A percentile compares a stretch with the other conserved stretches of the same genome.
phyloP scores from a whole-genome alignment of 2,888 invertebrate species.

The Netelia inedita region DNA sequence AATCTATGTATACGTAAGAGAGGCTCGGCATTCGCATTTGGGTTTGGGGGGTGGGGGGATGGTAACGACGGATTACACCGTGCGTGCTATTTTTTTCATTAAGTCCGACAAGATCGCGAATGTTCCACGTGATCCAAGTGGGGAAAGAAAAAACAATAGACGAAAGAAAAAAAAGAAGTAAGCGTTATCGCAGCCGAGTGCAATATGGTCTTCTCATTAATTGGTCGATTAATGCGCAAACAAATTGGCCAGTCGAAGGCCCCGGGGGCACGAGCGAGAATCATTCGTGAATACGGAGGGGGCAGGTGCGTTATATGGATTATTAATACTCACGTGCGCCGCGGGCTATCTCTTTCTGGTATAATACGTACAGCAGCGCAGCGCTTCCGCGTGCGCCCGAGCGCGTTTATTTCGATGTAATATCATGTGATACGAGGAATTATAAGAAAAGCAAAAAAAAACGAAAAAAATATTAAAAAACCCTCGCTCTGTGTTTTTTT shows the following conservation, averaged over 20 bases:
- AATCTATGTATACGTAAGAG: background rate
- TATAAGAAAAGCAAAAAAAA: slow-evolving; percentile 48
- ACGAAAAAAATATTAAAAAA: slow-evolving; percentile 45
- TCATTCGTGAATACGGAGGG: slow-evolving; percentile 25
- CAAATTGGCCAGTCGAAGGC: slow-evolving; percentile 64
- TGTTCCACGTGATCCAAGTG: background rate
- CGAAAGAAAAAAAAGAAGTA: background rate
- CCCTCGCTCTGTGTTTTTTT: slow-evolving; percentile 76
- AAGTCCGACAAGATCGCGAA: background rate
- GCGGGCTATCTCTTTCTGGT: slow-evolving; percentile 27
- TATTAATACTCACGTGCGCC: slow-evolving; percentile 15
- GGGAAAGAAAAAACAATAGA: background rate
- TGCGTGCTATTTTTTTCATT: background rate
- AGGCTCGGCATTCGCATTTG: background rate
- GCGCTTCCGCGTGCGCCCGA: slow-evolving; percentile 65
- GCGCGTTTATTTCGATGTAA: slow-evolving; percentile 70
- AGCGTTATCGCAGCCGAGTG: slow-evolving; percentile 46
- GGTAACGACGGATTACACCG: background rate
- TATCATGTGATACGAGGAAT: slow-evolving; percentile 82
- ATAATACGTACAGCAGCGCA: slow-evolving; percentile 35
- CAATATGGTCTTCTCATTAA: slow-evolving; percentile 69
- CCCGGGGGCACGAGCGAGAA: slow-evolving; percentile 61
- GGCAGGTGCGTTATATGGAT: slow-evolving; percentile 55
- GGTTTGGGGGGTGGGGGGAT: background rate
- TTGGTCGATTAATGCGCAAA: slow-evolving; percentile 69